These are phyloP conservation scores for Ammodytes dubius DNA, from an alignment of 2,113 vertebrate genomes.

Conservation along the genomic window DNA sequence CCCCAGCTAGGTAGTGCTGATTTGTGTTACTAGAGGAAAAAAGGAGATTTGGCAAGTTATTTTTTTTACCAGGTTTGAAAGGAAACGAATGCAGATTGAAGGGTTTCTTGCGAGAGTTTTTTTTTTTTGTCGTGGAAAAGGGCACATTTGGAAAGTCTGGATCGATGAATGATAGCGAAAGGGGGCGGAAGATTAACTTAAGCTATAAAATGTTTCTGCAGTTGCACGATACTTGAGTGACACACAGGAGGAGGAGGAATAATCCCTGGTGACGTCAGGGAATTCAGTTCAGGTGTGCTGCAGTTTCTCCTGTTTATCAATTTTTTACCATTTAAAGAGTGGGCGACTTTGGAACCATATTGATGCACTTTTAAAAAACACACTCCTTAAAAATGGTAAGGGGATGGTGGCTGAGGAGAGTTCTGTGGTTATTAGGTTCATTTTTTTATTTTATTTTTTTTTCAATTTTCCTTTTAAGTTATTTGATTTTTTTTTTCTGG, in stretches of 20 bases:
- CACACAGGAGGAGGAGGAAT: conserved; percentile 27
- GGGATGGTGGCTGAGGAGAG: conserved; percentile 69
- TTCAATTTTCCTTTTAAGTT: conserved; percentile 77
- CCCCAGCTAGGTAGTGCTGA: conserved; percentile 18
- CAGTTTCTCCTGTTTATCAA: conserved; percentile 58
- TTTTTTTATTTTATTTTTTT: conserved; percentile 76
- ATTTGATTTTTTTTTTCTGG: conserved; percentile 69
- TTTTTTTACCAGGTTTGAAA: conserved; percentile 43
- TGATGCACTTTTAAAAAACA: conserved; percentile 85
- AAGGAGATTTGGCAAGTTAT: conserved; percentile 54
- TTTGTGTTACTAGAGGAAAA: conserved; percentile 29
- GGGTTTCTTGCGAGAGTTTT: conserved; percentile 6
- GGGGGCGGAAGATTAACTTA: conserved; percentile 50
- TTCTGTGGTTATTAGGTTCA: conserved; percentile 81
- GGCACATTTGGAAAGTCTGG: conserved; percentile 51
- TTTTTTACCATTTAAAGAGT: conserved; percentile 46
- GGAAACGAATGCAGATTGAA: conserved; percentile 35
- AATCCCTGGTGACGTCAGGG: conserved; percentile 2
- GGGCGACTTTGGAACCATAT: conserved; percentile 66
- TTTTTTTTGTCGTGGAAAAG: conserved; percentile 13
- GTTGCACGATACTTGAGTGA: conserved; percentile 51
- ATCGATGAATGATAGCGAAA: conserved; percentile 11
- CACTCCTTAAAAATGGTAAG: conserved; percentile 77
- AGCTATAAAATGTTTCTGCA: conserved; percentile 65
- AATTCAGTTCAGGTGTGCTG: conserved; percentile 33